Evolutionary conservation across 2,797 vertebrate genomes (phyloP).

Genomic region (Rhabdomys pumilio): DNA sequence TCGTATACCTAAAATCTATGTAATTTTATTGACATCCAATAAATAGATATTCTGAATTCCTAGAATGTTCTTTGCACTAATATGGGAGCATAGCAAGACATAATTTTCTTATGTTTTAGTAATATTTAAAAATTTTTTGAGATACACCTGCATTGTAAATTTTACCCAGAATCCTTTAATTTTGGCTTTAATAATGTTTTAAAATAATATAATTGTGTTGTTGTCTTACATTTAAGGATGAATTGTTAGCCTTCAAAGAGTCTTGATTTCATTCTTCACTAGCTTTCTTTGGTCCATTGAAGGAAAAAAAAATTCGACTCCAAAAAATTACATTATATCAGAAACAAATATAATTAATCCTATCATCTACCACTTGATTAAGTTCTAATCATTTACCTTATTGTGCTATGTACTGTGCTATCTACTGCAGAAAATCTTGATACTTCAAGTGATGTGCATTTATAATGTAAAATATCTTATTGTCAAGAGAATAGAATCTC

Average conservation of each 20-base stretch:
- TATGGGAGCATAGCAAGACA: not conserved
- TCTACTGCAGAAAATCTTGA: not conserved
- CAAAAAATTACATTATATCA: not conserved
- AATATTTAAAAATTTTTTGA: not conserved
- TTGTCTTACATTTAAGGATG: not conserved
- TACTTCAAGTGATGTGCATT: not conserved
- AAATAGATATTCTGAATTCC: not conserved
- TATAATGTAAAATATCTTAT: not conserved
- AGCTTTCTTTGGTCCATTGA: not conserved
- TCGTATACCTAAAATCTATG: not conserved
- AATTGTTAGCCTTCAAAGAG: not conserved
- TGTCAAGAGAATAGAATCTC: not conserved
- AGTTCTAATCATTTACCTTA: not conserved
- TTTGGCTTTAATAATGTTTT: not conserved
- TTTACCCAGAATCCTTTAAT: not conserved
- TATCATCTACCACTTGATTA: not conserved
- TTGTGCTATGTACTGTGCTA: not conserved
- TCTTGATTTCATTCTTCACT: not conserved
- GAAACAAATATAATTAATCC: not conserved
- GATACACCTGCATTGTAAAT: not conserved
- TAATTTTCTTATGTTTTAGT: not conserved
- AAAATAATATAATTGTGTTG: not conserved
- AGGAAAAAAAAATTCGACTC: not conserved
- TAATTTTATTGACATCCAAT: not conserved
- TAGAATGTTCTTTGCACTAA: not conserved